Evolutionary conservation across 2,797 vertebrate species (phyloP).

Genomic region (Alexandromys oeconomus): DNA sequence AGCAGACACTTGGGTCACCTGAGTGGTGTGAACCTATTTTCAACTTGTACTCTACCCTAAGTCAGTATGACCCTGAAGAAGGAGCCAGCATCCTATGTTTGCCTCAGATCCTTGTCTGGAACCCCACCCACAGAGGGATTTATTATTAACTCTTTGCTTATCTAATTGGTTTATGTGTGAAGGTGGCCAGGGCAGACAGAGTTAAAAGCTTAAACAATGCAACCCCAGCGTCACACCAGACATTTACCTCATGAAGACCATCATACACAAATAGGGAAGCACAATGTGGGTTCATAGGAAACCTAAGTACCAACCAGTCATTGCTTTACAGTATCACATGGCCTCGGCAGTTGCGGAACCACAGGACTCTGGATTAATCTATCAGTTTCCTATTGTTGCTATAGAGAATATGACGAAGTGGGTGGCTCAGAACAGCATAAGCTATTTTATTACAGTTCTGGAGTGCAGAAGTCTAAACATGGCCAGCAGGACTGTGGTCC

Average conservation of each 20-base stretch:
- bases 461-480: neutral
- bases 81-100: neutral
- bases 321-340: no score
- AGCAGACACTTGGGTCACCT: neutral
- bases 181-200: neutral
- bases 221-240: neutral
- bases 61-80: neutral
- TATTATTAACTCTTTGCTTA: neutral
- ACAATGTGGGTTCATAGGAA: neutral
- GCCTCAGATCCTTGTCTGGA: neutral
- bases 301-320: no score
- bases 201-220: neutral
- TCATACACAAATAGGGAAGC: no score
- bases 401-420: neutral
- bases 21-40: neutral
- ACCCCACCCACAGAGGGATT: neutral
- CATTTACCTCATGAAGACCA: neutral
- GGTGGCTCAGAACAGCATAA: neutral
- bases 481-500: neutral
- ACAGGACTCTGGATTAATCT: neutral
- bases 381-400: neutral
- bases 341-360: no score
- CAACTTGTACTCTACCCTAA: neutral
- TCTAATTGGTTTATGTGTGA: neutral
- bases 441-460: neutral